A percentile compares a stretch with the other conserved stretches of the same genome.
Evolutionary conservation across 2,888 invertebrate species (phyloP).

Genomic region (Lepetodrilus schrolli): DNA sequence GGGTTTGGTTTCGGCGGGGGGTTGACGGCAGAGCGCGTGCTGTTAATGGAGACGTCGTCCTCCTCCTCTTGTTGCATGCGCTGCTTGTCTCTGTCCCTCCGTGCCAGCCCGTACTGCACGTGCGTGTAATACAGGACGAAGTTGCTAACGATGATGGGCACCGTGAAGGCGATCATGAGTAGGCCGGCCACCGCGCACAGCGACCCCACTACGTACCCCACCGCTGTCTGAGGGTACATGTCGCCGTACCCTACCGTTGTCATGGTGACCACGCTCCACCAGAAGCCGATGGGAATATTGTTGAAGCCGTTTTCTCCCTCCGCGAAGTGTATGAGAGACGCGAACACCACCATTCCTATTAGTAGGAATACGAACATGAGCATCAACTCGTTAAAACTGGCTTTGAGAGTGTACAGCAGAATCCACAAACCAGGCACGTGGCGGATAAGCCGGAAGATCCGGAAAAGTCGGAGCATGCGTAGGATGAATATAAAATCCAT

Average conservation of each 20-base stretch:
- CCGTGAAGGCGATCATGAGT: constrained; percentile 71
- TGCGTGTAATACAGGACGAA: constrained; percentile 73
- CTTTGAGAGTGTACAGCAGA: constrained; percentile 70
- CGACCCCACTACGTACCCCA: constrained; percentile 69
- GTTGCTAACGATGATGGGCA: constrained; percentile 74
- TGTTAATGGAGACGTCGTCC: constrained; percentile 12
- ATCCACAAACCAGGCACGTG: constrained; percentile 73
- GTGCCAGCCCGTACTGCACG: constrained; percentile 66
- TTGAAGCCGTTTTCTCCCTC: constrained; percentile 65
- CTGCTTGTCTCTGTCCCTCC: constrained; percentile 41
- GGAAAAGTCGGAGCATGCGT: constrained; percentile 68
- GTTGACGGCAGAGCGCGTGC: background rate
- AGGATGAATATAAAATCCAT: constrained; percentile 70
- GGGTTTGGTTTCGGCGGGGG: background rate
- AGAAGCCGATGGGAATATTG: constrained; percentile 73
- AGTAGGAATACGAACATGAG: constrained; percentile 71
- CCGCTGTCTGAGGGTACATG: constrained; percentile 65
- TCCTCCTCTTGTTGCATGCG: constrained; percentile 35
- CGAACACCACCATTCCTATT: constrained; percentile 73
- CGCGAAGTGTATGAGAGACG: constrained; percentile 71
- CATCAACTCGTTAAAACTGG: constrained; percentile 71
- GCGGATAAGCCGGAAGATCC: constrained; percentile 69
- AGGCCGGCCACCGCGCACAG: constrained; percentile 70
- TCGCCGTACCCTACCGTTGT: constrained; percentile 74
- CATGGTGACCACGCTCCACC: constrained; percentile 74